phyloP scores from a whole-genome alignment of 2,797 vertebrate genomes.

The Adelosebastes latens region DNA sequence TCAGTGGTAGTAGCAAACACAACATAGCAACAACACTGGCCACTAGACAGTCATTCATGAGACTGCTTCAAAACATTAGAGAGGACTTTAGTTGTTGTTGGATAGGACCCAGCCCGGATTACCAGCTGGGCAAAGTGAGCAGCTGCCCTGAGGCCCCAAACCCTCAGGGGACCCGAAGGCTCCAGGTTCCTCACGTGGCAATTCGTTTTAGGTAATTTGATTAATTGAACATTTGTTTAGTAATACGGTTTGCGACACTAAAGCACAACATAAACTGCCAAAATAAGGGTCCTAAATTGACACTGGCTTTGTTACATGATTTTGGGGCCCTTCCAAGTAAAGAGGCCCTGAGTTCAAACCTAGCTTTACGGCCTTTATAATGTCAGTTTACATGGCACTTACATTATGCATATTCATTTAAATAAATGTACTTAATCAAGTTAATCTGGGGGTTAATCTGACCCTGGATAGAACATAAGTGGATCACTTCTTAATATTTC shows the following conservation, averaged over 20 bases:
- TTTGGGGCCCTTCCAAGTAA: neutral
- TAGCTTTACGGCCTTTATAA: neutral
- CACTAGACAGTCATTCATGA: neutral
- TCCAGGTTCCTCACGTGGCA: neutral
- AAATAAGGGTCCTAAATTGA: neutral
- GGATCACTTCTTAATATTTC: neutral
- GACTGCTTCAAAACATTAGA: neutral
- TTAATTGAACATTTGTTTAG: conserved; percentile 6
- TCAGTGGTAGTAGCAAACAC: no score
- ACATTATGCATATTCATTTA: neutral
- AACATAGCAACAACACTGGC: neutral
- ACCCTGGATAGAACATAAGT: neutral
- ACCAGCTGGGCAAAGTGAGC: conserved; percentile 10
- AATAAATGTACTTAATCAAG: neutral
- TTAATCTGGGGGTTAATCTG: neutral
- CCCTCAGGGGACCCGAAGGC: neutral
- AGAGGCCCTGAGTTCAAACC: neutral
- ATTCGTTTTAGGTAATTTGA: conserved; percentile 17
- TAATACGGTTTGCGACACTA: neutral
- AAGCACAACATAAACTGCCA: neutral
- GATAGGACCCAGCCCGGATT: neutral
- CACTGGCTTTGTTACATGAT: conserved; percentile 7
- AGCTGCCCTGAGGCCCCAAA: conserved; percentile 24
- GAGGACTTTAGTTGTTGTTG: neutral
- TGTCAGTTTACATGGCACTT: neutral